A percentile compares a stretch with the other conserved stretches of the same genome.
These are phyloP conservation scores for Platysternon megacephalum DNA, from an alignment of 2,113 vertebrate species.

Conservation along the genomic window DNA sequence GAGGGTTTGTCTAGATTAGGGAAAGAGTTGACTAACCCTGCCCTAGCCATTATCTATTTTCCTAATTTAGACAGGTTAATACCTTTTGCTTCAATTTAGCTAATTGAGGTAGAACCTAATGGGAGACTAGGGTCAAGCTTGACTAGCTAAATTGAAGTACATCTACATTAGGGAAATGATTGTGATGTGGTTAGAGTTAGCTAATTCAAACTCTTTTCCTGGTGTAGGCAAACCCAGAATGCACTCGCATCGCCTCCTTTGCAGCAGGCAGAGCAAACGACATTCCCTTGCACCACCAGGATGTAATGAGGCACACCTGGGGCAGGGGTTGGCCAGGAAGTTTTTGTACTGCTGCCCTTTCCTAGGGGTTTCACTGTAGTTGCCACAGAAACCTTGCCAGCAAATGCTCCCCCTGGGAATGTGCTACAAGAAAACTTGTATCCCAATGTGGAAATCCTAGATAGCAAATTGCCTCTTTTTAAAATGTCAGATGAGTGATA, in stretches of 20 bases:
- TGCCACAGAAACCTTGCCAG: neutral
- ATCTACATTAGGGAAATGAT: neutral
- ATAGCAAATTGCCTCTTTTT: neutral
- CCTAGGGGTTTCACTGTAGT: neutral
- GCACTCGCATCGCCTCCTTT: neutral
- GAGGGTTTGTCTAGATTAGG: neutral
- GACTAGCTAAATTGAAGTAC: neutral
- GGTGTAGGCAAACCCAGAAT: neutral
- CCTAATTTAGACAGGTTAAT: neutral
- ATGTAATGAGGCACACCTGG: fast-evolving
- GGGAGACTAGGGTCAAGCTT: neutral
- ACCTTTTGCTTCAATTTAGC: neutral
- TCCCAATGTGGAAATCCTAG: fast-evolving
- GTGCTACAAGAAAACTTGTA: neutral
- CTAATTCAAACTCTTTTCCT: neutral
- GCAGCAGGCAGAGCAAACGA: neutral
- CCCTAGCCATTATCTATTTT: neutral
- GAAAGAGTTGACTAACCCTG: neutral
- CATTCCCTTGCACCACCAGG: neutral
- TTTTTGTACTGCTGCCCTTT: neutral
- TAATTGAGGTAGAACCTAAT: neutral
- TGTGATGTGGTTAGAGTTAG: neutral
- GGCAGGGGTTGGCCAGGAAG: neutral
- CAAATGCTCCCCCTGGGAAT: neutral
- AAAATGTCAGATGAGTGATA: neutral